Conservation (phyloP, 2,888 invertebrate species). For the Pyralis farinalis region DNA sequence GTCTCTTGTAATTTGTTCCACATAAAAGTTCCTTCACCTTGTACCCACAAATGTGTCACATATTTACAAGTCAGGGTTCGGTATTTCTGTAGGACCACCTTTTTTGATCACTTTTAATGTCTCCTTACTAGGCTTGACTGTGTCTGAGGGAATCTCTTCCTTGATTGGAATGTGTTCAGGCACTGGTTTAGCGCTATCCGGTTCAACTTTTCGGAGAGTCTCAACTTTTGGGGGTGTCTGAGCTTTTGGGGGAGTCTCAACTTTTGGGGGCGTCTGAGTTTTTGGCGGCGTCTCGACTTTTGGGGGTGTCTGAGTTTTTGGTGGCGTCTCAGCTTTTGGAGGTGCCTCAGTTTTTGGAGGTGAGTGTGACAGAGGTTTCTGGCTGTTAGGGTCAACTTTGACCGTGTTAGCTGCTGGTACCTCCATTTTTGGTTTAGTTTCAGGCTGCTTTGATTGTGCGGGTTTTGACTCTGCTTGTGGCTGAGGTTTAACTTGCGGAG, state of each 20-base stretch:
- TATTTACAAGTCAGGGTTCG: slow-evolving; percentile 44
- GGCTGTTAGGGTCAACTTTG: slow-evolving; percentile 23
- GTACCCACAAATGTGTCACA: slow-evolving; percentile 12
- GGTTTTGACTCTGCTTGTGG: slow-evolving; percentile 23
- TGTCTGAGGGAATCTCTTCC: slow-evolving; percentile 78
- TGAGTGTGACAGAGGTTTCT: too few species aligned
- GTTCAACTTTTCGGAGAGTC: too few species aligned
- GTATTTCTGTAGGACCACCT: slow-evolving; percentile 75
- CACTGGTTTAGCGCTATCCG: slow-evolving; percentile 22
- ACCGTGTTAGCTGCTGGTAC: background rate
- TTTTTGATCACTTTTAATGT: slow-evolving; percentile 82
- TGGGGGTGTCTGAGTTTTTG: slow-evolving; percentile 24
- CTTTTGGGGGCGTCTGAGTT: slow-evolving; percentile 23
- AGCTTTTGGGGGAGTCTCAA: too few species aligned
- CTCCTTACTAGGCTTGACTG: slow-evolving; percentile 71
- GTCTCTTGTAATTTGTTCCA: slow-evolving; percentile 22
- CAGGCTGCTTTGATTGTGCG: slow-evolving; percentile 18
- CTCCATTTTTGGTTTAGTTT: slow-evolving; percentile 6
- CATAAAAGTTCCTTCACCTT: slow-evolving; percentile 26
- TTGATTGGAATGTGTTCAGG: slow-evolving; percentile 68
- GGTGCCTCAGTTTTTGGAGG: slow-evolving; percentile 25
- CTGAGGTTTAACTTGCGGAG: slow-evolving; percentile 18
- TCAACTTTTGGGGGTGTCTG: slow-evolving; percentile 20
- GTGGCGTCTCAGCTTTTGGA: too few species aligned
- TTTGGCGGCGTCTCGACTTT: too few species aligned